Evolutionary conservation across 2,113 vertebrate genomes (phyloP).

Genomic region (Oplegnathus fasciatus): DNA sequence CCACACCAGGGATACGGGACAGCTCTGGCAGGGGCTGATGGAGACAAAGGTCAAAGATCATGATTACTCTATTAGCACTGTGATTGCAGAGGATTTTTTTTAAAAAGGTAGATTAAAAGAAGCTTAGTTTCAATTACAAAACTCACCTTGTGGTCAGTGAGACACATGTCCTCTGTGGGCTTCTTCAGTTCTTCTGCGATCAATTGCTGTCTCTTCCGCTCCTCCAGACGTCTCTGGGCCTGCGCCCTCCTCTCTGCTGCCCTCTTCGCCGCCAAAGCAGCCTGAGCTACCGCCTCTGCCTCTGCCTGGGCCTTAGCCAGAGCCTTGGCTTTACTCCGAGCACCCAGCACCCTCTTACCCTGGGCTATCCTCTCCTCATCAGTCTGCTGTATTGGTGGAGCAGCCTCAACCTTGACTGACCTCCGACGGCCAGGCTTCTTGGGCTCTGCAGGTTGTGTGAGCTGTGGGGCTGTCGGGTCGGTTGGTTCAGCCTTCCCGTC

Average conservation of each 20-base stretch:
- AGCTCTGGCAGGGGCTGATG: conserved; percentile 90
- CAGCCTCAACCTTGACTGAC: conserved; percentile 58
- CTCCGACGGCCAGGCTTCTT: conserved; percentile 82
- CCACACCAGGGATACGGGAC: conserved; percentile 89
- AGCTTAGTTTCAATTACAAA: background rate
- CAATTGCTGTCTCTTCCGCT: conserved; percentile 92
- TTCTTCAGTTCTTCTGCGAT: conserved; percentile 97
- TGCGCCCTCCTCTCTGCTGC: conserved; percentile 85
- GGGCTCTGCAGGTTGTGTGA: conserved; percentile 54
- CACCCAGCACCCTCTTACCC: conserved; percentile 80
- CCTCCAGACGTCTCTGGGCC: conserved; percentile 90
- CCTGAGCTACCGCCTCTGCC: conserved; percentile 81
- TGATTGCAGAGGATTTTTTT: too few species aligned
- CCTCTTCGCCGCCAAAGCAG: conserved; percentile 83
- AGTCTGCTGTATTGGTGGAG: conserved; percentile 61
- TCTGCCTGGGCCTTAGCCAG: conserved; percentile 89
- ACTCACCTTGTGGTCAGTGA: conserved; percentile 92
- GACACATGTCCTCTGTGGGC: conserved; percentile 96
- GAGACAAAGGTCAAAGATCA: conserved; percentile 13
- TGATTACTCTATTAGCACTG: background rate
- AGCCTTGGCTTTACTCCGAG: conserved; percentile 87
- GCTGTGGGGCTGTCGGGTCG: conserved; percentile 40
- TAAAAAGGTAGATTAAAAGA: background rate
- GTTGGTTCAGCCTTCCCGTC: conserved; percentile 56
- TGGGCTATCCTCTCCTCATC: conserved; percentile 76